Percentiles rank a stretch among this genome's conserved stretches.
Evolutionary conservation across 2,113 vertebrate genomes (phyloP).

Genomic region (Polypterus bichir): DNA sequence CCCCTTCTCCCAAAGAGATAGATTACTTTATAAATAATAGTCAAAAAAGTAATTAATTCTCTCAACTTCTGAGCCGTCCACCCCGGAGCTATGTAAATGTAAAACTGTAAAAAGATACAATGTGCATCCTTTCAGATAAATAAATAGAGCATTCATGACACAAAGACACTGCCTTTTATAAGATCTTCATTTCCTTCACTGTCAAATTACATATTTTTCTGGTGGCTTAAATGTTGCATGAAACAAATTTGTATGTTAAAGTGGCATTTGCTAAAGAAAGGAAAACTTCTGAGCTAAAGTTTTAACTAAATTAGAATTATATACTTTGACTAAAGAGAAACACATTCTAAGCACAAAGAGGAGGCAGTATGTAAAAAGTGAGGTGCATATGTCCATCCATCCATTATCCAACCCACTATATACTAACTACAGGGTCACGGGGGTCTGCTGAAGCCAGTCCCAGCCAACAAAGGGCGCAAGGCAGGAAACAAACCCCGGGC

Average conservation of each 20-base stretch:
- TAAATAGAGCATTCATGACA: conserved; percentile 48
- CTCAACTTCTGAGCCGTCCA: conserved; percentile 81
- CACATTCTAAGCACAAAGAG: conserved; percentile 17
- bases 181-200: conserved; percentile 41
- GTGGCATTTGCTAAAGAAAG: conserved; percentile 24
- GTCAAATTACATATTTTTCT: conserved; percentile 44
- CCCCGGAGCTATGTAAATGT: conserved; percentile 67
- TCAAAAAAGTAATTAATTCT: conserved; percentile 98
- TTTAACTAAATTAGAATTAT: conserved; percentile 17
- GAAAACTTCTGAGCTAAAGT: conserved; percentile 25
- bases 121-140: conserved; percentile 99
- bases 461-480: too few relatives aligned
- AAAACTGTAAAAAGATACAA: conserved; percentile 77
- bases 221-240: conserved; percentile 40
- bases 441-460: too few relatives aligned
- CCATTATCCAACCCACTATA: background rate
- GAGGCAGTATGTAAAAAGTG: conserved; percentile 19
- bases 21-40: conserved; percentile 69
- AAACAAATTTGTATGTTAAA: conserved; percentile 39
- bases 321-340: conserved; percentile 11
- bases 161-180: conserved; percentile 41
- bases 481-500: too few relatives aligned
- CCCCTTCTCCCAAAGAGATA: conserved; percentile 36
- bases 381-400: background rate
- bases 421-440: background rate